These are phyloP conservation scores for Gorsachius goisagi DNA, from an alignment of 2,113 vertebrate species.

Conservation along the genomic window DNA sequence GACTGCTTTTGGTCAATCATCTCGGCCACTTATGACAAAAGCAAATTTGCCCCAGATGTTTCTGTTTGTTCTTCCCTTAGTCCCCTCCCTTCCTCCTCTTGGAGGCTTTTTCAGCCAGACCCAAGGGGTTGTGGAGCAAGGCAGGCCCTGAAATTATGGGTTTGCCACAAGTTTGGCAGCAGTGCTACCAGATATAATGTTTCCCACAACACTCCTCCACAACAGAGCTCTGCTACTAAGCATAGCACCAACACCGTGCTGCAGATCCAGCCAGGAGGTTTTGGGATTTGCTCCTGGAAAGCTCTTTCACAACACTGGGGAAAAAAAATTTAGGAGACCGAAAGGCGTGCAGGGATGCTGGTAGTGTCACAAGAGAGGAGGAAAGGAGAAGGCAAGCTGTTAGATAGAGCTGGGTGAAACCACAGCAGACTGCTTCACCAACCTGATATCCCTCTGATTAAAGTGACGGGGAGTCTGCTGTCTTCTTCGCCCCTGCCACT, in stretches of 20 bases:
- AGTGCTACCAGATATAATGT: not conserved
- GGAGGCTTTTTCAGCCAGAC: not conserved
- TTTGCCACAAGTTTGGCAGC: not conserved
- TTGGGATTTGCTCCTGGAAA: conserved; percentile 23
- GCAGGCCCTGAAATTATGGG: not conserved
- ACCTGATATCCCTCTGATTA: fast-evolving
- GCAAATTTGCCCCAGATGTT: not conserved
- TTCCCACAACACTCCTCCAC: conserved; percentile 23
- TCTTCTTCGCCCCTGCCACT: not conserved
- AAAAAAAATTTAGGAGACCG: not conserved
- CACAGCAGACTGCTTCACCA: not conserved
- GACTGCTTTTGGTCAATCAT: no score
- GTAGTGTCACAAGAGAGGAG: not conserved
- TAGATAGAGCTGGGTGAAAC: not conserved
- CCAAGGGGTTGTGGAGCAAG: not conserved
- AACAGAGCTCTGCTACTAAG: conserved; percentile 3
- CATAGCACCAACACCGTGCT: not conserved
- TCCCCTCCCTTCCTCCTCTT: not conserved
- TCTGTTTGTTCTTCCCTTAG: not conserved
- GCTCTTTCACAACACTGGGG: not conserved
- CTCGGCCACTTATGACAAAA: no score
- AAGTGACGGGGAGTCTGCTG: no score
- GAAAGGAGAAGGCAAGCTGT: not conserved
- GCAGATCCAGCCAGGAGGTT: not conserved
- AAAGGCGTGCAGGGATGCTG: not conserved